phyloP scores from a whole-genome alignment of 2,113 vertebrate species.

The Cheirogaleus medius region DNA sequence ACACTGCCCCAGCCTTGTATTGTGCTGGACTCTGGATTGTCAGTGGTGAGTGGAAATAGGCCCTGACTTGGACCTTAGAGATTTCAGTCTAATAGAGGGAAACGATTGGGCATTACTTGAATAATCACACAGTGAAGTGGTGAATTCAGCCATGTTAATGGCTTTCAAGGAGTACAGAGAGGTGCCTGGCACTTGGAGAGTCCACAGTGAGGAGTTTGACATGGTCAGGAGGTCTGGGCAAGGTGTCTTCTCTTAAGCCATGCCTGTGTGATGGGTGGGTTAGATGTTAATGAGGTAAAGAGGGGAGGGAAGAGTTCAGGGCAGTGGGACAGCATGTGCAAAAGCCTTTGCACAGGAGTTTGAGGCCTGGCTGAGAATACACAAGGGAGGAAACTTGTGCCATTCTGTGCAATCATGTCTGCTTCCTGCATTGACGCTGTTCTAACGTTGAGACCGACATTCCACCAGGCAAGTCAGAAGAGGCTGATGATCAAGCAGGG shows the following conservation, averaged over 20 bases:
- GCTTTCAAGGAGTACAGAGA: not conserved
- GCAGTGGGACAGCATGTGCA: not conserved
- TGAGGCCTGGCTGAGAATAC: not conserved
- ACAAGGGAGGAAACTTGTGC: not conserved
- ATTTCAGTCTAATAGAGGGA: not conserved
- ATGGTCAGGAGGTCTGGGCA: not conserved
- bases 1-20: not conserved
- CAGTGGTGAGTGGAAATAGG: not conserved
- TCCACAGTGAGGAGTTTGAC: not conserved
- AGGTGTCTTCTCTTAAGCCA: not conserved
- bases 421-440: accelerated
- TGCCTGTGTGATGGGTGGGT: not conserved
- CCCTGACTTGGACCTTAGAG: not conserved
- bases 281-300: not conserved
- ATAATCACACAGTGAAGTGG: not conserved
- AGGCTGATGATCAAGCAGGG: slow-evolving; percentile 97
- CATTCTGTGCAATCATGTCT: not conserved
- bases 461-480: slow-evolving; percentile 93
- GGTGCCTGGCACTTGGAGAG: not conserved
- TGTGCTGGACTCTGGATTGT: not conserved
- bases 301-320: not conserved
- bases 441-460: not conserved
- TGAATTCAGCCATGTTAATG: not conserved
- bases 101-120: not conserved
- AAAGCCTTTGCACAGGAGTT: not conserved